A percentile compares a stretch with the other conserved stretches of the same genome.
Evolutionary conservation across 2,888 invertebrate species (phyloP).

Genomic region (Taphrorychus bicolor): DNA sequence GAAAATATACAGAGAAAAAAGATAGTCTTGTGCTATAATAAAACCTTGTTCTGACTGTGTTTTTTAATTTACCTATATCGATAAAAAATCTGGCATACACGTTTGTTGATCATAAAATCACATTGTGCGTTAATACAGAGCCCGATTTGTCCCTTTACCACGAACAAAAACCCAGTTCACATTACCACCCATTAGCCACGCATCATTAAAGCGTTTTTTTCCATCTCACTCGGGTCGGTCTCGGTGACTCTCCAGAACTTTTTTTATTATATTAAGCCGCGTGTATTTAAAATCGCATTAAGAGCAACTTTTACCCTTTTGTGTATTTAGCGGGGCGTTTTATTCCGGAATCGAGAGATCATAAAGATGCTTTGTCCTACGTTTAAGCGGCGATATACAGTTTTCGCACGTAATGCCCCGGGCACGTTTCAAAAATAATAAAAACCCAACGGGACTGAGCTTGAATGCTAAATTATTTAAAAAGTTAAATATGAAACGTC

Average conservation of each 20-base stretch:
- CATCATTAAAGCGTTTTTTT: not conserved
- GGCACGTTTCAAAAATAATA: constrained; percentile 9
- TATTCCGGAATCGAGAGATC: constrained; percentile 26
- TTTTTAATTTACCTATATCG: too few species aligned
- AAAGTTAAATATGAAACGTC: not conserved
- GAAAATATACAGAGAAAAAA: too few species aligned
- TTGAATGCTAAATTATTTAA: constrained; percentile 7
- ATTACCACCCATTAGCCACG: not conserved
- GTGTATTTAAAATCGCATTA: constrained; percentile 23
- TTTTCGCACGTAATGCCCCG: constrained; percentile 37
- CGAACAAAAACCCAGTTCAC: not conserved
- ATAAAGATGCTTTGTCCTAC: constrained; percentile 28
- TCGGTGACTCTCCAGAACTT: not conserved
- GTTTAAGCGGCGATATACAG: constrained; percentile 24
- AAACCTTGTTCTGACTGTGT: too few species aligned
- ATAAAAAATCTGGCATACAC: too few species aligned
- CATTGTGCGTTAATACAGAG: not conserved
- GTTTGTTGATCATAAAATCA: not conserved
- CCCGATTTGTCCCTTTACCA: not conserved
- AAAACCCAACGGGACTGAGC: constrained; percentile 8
- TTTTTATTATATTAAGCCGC: constrained; percentile 11
- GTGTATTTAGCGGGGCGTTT: constrained; percentile 25
- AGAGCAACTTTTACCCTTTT: constrained; percentile 25
- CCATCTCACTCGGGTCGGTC: not conserved
- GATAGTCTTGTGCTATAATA: too few species aligned